phyloP scores from a whole-genome alignment of 2,888 invertebrate genomes.

The Amblyjoppa fuscipennis region DNA sequence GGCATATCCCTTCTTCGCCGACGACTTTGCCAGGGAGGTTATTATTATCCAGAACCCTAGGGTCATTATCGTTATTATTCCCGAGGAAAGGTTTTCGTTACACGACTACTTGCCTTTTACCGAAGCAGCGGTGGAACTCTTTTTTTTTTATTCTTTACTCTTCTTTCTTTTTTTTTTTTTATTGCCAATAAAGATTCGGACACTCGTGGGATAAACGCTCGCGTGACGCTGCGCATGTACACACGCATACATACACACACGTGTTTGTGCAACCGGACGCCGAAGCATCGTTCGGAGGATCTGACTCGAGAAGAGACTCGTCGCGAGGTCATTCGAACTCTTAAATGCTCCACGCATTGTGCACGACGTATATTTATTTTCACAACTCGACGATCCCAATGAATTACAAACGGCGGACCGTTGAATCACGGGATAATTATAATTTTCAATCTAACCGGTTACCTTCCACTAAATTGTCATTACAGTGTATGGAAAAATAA shows the following conservation, averaged over 20 bases:
- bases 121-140: not conserved
- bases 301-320: constrained; percentile 10
- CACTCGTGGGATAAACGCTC: constrained; percentile 56
- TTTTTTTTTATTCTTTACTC: not conserved
- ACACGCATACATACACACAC: not conserved
- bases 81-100: constrained; percentile 76
- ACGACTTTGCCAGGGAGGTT: constrained; percentile 68
- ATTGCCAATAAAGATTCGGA: constrained; percentile 61
- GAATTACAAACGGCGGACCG: not conserved
- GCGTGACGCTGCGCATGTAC: constrained; percentile 32
- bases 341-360: not conserved
- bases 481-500: not conserved
- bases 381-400: not conserved
- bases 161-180: constrained; percentile 24
- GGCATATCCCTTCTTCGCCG: constrained; percentile 71
- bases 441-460: not conserved
- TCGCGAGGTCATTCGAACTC: constrained; percentile 17
- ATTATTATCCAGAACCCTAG: constrained; percentile 77
- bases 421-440: not conserved
- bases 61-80: constrained; percentile 79
- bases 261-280: constrained; percentile 12
- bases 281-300: constrained; percentile 16
- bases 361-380: constrained; percentile 7
- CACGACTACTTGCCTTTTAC: constrained; percentile 64
- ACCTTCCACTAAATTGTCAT: not conserved